Conservation (phyloP, 2,888 invertebrate genomes). For the Hemistola chrysoprasaria region DNA sequence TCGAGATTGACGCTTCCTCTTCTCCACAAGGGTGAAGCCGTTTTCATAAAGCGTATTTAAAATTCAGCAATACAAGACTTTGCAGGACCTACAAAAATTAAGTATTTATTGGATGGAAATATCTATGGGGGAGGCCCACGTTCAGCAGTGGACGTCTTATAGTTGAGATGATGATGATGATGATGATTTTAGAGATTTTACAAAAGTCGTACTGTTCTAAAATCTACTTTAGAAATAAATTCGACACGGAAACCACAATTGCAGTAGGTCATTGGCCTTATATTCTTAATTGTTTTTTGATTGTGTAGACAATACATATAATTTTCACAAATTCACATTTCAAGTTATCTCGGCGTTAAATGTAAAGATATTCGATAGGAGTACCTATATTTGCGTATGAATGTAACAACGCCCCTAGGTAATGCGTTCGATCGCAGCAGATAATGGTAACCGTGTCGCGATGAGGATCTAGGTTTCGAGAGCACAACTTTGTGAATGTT, state of each 20-base stretch:
- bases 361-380: slow-evolving; percentile 26
- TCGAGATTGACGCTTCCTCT: no score
- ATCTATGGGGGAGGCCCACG: no score
- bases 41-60: no score
- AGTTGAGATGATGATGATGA: no score
- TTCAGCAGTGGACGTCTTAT: no score
- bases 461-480: slow-evolving; percentile 71
- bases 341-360: slow-evolving; percentile 19
- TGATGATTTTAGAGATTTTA: no score
- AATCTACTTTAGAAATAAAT: no score
- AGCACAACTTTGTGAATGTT: slow-evolving; percentile 58
- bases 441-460: slow-evolving; percentile 70
- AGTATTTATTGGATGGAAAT: no score
- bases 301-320: slow-evolving; percentile 18
- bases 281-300: slow-evolving; percentile 16
- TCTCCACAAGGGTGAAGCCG: no score
- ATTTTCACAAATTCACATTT: slow-evolving; percentile 20
- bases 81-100: no score
- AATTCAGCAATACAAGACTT: background rate
- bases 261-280: slow-evolving; percentile 13
- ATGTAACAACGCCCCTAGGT: slow-evolving; percentile 35
- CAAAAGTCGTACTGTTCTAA: no score
- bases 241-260: background rate
- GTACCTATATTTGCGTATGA: slow-evolving; percentile 16
- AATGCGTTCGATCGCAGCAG: slow-evolving; percentile 51